These are phyloP conservation scores for Lynx canadensis DNA, from an alignment of 2,113 vertebrate species.

Conservation along the genomic window DNA sequence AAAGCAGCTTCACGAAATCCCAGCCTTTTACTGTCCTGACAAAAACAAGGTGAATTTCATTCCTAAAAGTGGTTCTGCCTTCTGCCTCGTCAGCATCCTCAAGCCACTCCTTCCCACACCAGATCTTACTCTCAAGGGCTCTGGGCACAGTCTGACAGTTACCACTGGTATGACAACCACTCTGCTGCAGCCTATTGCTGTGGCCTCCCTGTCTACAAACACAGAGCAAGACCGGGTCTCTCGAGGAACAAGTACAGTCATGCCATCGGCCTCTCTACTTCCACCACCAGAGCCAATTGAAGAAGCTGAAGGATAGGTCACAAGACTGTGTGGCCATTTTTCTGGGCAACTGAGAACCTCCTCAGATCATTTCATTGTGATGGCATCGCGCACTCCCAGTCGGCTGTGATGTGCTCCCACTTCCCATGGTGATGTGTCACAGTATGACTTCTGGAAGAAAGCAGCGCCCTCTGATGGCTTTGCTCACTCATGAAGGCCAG, in stretches of 20 bases:
- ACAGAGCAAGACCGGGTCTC: conserved; percentile 91
- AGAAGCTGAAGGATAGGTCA: conserved; percentile 93
- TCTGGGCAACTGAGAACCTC: conserved; percentile 57
- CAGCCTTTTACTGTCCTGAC: conserved; percentile 98
- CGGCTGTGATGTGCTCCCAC: conserved; percentile 50
- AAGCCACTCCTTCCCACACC: conserved; percentile 96
- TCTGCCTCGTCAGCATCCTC: conserved; percentile 99
- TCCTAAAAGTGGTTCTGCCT: conserved; percentile 98
- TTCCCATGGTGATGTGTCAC: background rate
- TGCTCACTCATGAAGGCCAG: conserved; percentile 62
- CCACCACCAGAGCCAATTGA: conserved; percentile 89
- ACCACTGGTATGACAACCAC: conserved; percentile 90
- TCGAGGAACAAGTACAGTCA: conserved; percentile 90
- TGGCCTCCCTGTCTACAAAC: conserved; percentile 88
- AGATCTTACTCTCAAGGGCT: conserved; percentile 93
- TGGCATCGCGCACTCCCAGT: background rate
- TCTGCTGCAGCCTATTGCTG: conserved; percentile 88
- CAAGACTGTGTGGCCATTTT: background rate
- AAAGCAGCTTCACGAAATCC: conserved; percentile 95
- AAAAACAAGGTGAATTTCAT: conserved; percentile 99
- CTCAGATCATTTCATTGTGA: conserved; percentile 22
- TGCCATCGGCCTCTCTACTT: conserved; percentile 90
- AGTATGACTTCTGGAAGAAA: conserved; percentile 68
- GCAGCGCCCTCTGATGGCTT: conserved; percentile 64
- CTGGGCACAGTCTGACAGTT: conserved; percentile 92